Conservation (phyloP, 2,888 invertebrate genomes). For the Drosophila yooni region DNA sequence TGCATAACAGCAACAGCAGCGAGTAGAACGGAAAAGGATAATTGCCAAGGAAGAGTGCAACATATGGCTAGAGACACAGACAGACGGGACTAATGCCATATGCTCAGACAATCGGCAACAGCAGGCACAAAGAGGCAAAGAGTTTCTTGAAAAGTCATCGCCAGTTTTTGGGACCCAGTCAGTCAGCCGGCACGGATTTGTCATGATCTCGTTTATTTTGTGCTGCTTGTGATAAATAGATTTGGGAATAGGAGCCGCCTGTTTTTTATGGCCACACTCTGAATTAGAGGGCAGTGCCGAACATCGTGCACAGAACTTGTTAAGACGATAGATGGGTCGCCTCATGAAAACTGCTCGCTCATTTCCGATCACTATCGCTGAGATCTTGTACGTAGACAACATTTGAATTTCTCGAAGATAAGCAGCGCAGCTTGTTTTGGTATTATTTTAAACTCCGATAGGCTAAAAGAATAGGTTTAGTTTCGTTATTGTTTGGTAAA, state of each 20-base stretch:
- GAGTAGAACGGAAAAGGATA: slow-evolving; percentile 68
- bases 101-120: slow-evolving; percentile 40
- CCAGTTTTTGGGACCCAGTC: slow-evolving; percentile 27
- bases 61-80: slow-evolving; percentile 71
- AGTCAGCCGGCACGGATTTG: slow-evolving; percentile 71
- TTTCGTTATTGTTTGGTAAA: slow-evolving; percentile 13
- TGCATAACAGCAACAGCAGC: neutral
- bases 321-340: slow-evolving; percentile 55
- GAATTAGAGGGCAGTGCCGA: slow-evolving; percentile 55
- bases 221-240: slow-evolving; percentile 65
- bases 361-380: slow-evolving; percentile 64
- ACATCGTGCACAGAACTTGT: slow-evolving; percentile 54
- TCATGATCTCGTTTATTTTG: slow-evolving; percentile 75
- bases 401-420: slow-evolving; percentile 48
- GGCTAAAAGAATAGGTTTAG: slow-evolving; percentile 39
- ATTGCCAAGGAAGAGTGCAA: slow-evolving; percentile 72
- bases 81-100: slow-evolving; percentile 37
- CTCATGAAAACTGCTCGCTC: slow-evolving; percentile 53
- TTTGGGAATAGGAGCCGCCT: slow-evolving; percentile 38
- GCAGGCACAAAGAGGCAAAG: slow-evolving; percentile 68
- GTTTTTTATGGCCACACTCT: slow-evolving; percentile 51
- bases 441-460: slow-evolving; percentile 37
- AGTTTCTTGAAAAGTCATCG: slow-evolving; percentile 50
- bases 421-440: slow-evolving; percentile 41
- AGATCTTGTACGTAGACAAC: slow-evolving; percentile 49